Evolutionary conservation across 1,140 invertebrate genomes (phyloP).

Genomic region (Andricus grossulariae): DNA sequence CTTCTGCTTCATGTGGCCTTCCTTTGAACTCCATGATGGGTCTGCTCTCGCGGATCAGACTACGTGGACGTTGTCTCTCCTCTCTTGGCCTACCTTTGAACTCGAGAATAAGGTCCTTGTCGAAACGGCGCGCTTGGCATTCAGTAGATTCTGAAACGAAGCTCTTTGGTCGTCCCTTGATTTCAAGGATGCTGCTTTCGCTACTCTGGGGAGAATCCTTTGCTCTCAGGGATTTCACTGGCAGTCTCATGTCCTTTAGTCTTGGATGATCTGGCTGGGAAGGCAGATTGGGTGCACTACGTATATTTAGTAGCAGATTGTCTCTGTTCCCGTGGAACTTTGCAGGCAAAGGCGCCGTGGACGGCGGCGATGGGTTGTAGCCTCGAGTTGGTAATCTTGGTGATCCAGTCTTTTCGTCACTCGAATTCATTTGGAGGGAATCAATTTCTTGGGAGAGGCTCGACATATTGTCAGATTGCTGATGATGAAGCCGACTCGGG

Average conservation of each 20-base stretch:
- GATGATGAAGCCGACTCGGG: constrained; percentile 77
- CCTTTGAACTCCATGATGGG: constrained; percentile 83
- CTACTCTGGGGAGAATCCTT: constrained; percentile 80
- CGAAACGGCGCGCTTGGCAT: constrained; percentile 67
- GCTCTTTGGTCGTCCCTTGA: constrained; percentile 78
- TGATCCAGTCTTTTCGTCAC: constrained; percentile 74
- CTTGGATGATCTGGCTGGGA: constrained; percentile 82
- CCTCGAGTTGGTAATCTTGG: constrained; percentile 73
- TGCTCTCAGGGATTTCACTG: constrained; percentile 79
- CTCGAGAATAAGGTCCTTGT: constrained; percentile 81
- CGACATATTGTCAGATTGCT: constrained; percentile 73
- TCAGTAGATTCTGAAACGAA: constrained; percentile 58
- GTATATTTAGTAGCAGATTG: constrained; percentile 84
- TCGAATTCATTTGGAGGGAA: constrained; percentile 79
- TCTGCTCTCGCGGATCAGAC: constrained; percentile 75
- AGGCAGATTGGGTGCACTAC: constrained; percentile 85
- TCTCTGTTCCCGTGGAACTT: constrained; percentile 86
- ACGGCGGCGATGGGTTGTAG: constrained; percentile 86
- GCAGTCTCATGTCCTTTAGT: constrained; percentile 82
- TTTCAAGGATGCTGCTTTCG: constrained; percentile 79
- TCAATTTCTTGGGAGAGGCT: constrained; percentile 79
- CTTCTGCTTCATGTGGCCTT: constrained; percentile 75
- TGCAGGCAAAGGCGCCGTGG: constrained; percentile 85
- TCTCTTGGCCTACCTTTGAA: constrained; percentile 82
- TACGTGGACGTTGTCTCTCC: constrained; percentile 75